Conservation (phyloP, 2,797 vertebrate genomes). For the Poecile montanus region DNA sequence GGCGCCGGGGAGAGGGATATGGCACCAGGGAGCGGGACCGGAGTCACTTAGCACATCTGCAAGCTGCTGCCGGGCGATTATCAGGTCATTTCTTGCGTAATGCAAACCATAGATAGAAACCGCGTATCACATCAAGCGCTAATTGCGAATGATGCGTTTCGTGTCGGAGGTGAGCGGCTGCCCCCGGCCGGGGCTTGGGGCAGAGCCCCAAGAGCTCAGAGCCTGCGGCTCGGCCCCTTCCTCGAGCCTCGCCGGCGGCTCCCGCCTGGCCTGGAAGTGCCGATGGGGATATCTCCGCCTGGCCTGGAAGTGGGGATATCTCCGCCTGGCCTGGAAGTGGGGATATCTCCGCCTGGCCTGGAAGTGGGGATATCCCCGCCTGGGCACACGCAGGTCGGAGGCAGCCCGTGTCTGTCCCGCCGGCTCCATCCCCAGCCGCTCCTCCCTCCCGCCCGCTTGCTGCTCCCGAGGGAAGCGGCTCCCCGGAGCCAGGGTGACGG, state of each 20-base stretch:
- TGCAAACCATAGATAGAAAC: background rate
- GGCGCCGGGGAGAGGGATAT: background rate
- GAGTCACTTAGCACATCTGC: constrained; percentile 1
- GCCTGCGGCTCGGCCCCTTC: background rate
- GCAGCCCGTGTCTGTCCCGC: background rate
- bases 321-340: background rate
- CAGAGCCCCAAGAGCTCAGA: background rate
- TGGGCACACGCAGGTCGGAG: fast-evolving
- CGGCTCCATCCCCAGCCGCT: background rate
- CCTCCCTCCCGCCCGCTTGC: background rate
- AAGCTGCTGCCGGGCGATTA: background rate
- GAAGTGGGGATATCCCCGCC: background rate
- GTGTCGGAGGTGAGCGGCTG: background rate
- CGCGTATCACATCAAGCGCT: background rate
- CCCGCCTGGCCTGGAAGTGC: background rate
- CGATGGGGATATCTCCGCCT: too few relatives aligned
- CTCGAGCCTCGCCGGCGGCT: background rate
- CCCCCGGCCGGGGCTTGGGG: background rate
- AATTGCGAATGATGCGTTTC: background rate
- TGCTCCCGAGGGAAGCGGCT: background rate
- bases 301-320: background rate
- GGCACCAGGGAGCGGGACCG: background rate
- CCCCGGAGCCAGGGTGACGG: background rate
- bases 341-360: background rate
- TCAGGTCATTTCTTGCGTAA: background rate